Percentiles rank a stretch among this genome's conserved stretches.
These are phyloP conservation scores for Urocynchramus pylzowi DNA, from an alignment of 2,113 vertebrate species.

Conservation along the genomic window DNA sequence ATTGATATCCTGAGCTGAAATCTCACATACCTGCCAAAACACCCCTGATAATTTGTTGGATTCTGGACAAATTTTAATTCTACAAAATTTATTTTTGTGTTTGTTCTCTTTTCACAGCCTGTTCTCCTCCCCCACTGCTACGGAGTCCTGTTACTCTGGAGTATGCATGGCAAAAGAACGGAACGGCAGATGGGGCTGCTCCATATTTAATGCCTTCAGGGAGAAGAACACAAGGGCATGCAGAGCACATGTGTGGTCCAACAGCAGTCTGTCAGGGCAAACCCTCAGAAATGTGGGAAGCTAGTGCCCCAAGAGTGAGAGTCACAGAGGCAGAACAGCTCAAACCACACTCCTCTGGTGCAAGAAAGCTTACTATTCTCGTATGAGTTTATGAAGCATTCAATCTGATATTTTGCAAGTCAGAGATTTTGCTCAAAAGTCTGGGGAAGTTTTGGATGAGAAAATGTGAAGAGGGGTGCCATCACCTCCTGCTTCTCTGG, in stretches of 20 bases:
- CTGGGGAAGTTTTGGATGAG: background rate
- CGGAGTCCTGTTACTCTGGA: background rate
- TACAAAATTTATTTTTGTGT: background rate
- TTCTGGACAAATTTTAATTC: background rate
- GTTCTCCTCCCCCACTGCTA: background rate
- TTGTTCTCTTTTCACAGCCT: background rate
- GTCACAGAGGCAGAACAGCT: background rate
- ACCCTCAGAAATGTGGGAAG: background rate
- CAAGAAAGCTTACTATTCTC: background rate
- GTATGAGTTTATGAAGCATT: background rate
- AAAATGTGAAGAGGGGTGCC: background rate
- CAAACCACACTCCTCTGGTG: background rate
- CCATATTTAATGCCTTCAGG: conserved; percentile 19
- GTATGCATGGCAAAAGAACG: background rate
- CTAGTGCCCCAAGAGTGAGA: background rate
- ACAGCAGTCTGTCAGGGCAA: background rate
- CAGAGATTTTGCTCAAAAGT: background rate
- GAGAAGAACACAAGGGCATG: background rate
- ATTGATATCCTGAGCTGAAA: background rate
- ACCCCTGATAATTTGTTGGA: background rate
- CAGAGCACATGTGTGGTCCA: background rate
- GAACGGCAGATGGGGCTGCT: conserved; percentile 5
- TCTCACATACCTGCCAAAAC: background rate
- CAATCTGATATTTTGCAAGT: background rate
- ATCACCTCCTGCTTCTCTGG: background rate